Base-by-base conservation (phyloP, 2,888 invertebrate species). In the Elegia similella region DNA sequence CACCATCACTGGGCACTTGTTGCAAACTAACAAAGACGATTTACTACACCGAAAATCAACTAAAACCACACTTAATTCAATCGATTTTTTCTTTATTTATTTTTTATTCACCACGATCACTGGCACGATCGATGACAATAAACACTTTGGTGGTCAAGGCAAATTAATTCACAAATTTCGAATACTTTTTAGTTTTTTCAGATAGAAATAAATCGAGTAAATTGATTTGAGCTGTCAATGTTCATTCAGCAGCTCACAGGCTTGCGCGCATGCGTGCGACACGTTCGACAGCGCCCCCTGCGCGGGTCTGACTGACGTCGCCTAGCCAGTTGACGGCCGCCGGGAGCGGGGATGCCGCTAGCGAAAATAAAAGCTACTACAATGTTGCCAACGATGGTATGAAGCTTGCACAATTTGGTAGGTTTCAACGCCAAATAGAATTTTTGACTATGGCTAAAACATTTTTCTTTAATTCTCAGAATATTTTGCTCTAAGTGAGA, bases 71-170 rank as follows among this genome's bases (percentile, higher is more conserved):
- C 76, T 75, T 75, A 75, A 73, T 75, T 76, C 72, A 79, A 88
- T 88, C 86, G 86, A 88, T 89, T 80, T 82, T 72, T 81, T 77
- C 74, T 67, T 69, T 72, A 70, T 72, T 74, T 69, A 69, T 69
- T 72, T 70, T 73, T 59, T 62, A 59, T 65, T 65, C 69, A 60
- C 63, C 66, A 68, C 64, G 69, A 59, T 61, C 64, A 66, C 63
- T 61, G 56, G 60, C 61, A 65, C 64, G 43, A 30, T 64, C 59
- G 59, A 64, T 66, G 62, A 56, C 67, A 73, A 77, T 71, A 71
- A 66, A 71, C 69, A 76, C 76, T 82, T 81, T 82, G 75, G 60
- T 52, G 56, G 68, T 69, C 79, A 80, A 79, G 78, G 75, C 67
- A 62, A 63, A 76, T 82, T 76, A 67, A 75, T 69, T 65, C 60